A percentile compares a stretch with the other conserved stretches of the same genome.
These are phyloP conservation scores for Catostylus mosaicus DNA, from an alignment of 30 jellyfish, hydroid and myxozoan species.

Conservation along the genomic window DNA sequence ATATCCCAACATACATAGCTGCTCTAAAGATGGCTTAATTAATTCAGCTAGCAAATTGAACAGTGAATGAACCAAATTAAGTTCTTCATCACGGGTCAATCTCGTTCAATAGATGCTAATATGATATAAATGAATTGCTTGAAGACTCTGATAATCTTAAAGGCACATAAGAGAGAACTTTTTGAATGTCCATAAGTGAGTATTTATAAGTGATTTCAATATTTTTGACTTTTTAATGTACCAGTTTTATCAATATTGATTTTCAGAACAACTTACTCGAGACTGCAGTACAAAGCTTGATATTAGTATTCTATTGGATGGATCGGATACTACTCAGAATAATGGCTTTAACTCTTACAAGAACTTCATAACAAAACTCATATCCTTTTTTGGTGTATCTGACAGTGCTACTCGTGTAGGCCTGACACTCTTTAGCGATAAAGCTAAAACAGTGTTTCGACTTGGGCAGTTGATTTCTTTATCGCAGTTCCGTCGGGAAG, in stretches of 20 bases:
- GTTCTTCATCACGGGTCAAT: too few species aligned
- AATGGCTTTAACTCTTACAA: conserved; percentile 25
- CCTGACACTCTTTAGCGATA: conserved; percentile 33
- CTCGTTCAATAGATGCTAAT: too few species aligned
- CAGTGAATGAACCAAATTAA: too few species aligned
- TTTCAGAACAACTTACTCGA: conserved; percentile 64
- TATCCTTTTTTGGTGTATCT: conserved; percentile 49
- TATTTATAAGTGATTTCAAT: too few species aligned
- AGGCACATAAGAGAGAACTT: too few species aligned
- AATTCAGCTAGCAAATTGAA: too few species aligned
- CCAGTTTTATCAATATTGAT: background rate
- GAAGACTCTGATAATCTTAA: too few species aligned
- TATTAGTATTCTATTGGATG: conserved; percentile 71
- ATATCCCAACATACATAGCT: too few species aligned
- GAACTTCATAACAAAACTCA: conserved; percentile 21
- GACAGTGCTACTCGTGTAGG: conserved; percentile 70
- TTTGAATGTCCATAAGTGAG: too few species aligned
- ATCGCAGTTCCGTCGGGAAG: conserved; percentile 35
- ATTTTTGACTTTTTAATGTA: too few species aligned
- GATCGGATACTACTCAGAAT: conserved; percentile 53
- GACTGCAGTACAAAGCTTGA: conserved; percentile 47
- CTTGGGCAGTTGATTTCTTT: conserved; percentile 49
- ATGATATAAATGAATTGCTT: too few species aligned
- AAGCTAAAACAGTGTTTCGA: conserved; percentile 36
- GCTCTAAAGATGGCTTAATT: too few species aligned